These are phyloP conservation scores for Glareola pratincola DNA, from an alignment of 2,113 vertebrate genomes.

Conservation along the genomic window DNA sequence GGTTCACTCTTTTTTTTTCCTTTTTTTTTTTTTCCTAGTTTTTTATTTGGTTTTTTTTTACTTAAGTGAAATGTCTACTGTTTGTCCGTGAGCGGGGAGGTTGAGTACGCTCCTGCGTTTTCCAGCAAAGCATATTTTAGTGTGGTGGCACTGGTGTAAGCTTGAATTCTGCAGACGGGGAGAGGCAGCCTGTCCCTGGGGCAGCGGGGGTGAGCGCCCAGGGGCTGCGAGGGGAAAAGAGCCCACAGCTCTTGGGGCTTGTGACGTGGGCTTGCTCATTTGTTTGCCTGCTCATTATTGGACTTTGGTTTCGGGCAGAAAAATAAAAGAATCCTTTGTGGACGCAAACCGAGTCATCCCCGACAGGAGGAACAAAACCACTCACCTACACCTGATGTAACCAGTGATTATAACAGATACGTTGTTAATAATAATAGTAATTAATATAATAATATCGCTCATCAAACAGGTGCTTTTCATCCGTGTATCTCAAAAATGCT, in stretches of 20 bases:
- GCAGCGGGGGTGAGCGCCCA: neutral
- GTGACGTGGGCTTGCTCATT: neutral
- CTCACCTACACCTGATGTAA: neutral
- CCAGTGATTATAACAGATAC: neutral
- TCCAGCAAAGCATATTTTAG: neutral
- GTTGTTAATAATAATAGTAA: conserved; percentile 1
- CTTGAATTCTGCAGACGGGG: neutral
- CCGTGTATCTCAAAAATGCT: conserved; percentile 1
- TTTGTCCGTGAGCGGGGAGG: neutral
- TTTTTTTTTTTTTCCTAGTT: neutral
- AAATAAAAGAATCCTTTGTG: neutral
- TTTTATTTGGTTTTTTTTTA: neutral
- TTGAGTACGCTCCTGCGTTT: neutral
- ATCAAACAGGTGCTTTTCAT: conserved; percentile 23
- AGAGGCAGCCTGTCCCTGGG: neutral
- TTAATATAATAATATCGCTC: conserved; percentile 30
- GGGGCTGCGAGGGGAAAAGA: neutral
- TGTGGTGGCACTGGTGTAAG: neutral
- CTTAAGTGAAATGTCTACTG: neutral
- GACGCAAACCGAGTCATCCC: neutral
- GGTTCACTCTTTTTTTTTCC: neutral
- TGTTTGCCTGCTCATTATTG: neutral
- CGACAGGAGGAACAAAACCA: neutral
- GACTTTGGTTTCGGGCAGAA: neutral
- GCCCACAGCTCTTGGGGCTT: neutral